These are phyloP conservation scores for Campoletis sonorensis DNA, from an alignment of 1,140 invertebrate genomes.

Conservation along the genomic window DNA sequence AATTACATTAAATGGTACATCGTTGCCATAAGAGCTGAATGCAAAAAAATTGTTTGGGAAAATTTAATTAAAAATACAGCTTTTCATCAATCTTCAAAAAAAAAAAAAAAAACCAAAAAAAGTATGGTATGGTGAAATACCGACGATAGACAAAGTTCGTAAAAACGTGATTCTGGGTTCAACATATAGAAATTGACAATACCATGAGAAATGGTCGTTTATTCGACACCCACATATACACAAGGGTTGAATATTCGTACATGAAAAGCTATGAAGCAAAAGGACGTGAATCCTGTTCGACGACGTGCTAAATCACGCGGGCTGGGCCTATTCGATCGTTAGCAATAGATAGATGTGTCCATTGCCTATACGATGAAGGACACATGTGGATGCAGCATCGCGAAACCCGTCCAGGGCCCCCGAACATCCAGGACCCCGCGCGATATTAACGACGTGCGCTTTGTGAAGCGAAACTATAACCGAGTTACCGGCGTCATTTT, in stretches of 20 bases:
- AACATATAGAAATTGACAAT: conserved; percentile 13
- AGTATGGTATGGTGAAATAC: background rate
- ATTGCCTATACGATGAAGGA: background rate
- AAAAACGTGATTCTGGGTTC: conserved; percentile 9
- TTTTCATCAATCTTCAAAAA: background rate
- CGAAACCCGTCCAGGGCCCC: background rate
- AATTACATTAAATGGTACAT: background rate
- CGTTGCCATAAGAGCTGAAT: background rate
- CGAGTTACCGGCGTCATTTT: conserved; percentile 72
- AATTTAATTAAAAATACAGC: background rate
- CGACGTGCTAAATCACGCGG: background rate
- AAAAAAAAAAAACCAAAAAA: background rate
- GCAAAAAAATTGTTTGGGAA: background rate
- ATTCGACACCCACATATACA: background rate
- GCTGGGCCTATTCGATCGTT: background rate
- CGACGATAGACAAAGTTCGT: background rate
- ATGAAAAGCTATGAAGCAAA: background rate
- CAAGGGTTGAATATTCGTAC: background rate
- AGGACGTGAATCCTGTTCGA: background rate
- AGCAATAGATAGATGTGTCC: background rate
- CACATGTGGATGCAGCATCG: conserved; percentile 34
- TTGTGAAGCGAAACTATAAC: conserved; percentile 72
- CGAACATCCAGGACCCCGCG: conserved; percentile 19
- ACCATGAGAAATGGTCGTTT: background rate
- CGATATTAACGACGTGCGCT: conserved; percentile 61